Evolutionary conservation across 2,113 vertebrate genomes (phyloP).

Genomic region (Zosterops hypoxanthus): DNA sequence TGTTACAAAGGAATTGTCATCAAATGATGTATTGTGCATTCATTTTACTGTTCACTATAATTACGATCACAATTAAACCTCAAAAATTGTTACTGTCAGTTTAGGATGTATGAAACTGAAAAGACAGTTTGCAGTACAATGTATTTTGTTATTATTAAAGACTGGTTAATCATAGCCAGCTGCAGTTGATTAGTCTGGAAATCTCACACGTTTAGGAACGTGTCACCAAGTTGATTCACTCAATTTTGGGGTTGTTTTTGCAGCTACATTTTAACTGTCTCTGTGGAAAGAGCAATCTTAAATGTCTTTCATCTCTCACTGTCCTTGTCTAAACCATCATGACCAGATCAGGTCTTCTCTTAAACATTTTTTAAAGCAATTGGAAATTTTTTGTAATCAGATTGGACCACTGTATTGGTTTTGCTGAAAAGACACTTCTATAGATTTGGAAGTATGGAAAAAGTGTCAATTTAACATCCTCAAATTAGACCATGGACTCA

Average conservation of each 20-base stretch:
- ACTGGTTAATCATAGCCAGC: neutral
- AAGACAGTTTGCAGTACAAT: neutral
- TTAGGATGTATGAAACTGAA: neutral
- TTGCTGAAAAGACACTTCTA: neutral
- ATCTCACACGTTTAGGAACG: neutral
- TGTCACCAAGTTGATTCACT: neutral
- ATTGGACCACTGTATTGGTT: neutral
- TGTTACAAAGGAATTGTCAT: neutral
- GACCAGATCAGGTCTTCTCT: neutral
- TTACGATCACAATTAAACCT: constrained; percentile 21
- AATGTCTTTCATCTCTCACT: neutral
- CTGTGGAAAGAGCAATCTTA: neutral
- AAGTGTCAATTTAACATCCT: neutral
- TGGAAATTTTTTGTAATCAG: neutral
- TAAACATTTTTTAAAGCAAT: neutral
- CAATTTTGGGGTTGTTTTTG: neutral
- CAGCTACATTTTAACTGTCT: neutral
- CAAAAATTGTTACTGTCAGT: constrained; percentile 22
- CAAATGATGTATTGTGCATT: neutral
- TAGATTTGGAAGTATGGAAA: neutral
- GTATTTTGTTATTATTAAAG: neutral
- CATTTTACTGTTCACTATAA: neutral
- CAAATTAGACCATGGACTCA: neutral
- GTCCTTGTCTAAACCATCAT: neutral
- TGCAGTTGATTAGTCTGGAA: neutral